Conservation (phyloP, 2,797 vertebrate species). For the Otus scops region DNA sequence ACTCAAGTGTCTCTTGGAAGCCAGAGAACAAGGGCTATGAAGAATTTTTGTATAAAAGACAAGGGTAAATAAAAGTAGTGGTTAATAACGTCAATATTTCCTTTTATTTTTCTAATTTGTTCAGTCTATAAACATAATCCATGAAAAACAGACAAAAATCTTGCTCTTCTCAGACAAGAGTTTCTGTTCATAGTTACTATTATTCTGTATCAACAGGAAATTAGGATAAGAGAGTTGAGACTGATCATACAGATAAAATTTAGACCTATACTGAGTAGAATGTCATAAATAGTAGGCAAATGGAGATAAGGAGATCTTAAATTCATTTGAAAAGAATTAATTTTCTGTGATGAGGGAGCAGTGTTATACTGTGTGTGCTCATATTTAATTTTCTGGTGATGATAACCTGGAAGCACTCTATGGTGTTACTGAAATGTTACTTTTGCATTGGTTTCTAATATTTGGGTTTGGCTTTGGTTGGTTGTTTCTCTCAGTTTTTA, state of each 20-base stretch:
- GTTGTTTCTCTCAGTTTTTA: neutral
- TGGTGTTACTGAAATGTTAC: neutral
- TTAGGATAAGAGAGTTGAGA: neutral
- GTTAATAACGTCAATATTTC: neutral
- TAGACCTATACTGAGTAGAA: neutral
- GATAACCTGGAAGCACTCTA: neutral
- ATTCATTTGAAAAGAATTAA: neutral
- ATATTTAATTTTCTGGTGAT: neutral
- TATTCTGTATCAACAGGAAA: neutral
- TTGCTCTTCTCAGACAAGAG: neutral
- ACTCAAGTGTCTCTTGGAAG: neutral
- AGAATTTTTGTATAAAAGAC: neutral
- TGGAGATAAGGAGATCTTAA: neutral
- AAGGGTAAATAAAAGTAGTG: neutral
- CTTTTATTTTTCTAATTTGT: conserved; percentile 12
- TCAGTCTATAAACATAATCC: neutral
- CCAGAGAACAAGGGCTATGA: neutral
- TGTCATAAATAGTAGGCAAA: neutral
- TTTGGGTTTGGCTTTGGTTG: neutral
- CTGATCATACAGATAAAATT: neutral
- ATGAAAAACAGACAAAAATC: neutral
- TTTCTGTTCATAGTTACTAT: neutral
- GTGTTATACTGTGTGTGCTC: neutral
- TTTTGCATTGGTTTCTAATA: neutral
- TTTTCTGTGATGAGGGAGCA: neutral